Evolutionary conservation across 2,113 vertebrate genomes (phyloP).

Genomic region (Seriola quinqueradiata): DNA sequence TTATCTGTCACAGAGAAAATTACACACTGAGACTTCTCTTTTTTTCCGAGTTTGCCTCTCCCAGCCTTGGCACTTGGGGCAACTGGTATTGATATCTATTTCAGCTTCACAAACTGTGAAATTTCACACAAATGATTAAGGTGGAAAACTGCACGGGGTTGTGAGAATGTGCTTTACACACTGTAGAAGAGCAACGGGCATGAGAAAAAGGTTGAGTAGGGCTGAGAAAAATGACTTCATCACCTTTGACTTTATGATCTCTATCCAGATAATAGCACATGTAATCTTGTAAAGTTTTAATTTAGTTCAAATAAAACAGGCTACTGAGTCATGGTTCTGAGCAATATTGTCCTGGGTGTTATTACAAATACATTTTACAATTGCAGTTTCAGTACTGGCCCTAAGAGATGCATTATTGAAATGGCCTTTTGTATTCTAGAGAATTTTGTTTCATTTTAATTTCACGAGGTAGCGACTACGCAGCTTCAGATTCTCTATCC

Average conservation of each 20-base stretch:
- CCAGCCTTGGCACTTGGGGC: not conserved
- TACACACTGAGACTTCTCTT: not conserved
- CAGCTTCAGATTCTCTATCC: not conserved
- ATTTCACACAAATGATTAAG: not conserved
- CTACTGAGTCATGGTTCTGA: not conserved
- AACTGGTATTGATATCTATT: constrained; percentile 1
- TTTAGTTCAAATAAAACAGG: not conserved
- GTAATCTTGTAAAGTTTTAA: not conserved
- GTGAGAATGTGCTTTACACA: not conserved
- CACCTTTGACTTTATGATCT: not conserved
- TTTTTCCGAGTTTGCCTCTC: not conserved
- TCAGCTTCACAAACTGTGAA: constrained; percentile 1
- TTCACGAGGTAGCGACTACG: not conserved
- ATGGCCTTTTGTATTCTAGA: not conserved
- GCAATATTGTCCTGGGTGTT: not conserved
- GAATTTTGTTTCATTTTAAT: not conserved
- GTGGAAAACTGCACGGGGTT: not conserved
- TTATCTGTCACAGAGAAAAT: constrained; percentile 24
- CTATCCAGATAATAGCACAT: not conserved
- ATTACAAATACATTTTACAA: not conserved
- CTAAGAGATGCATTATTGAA: not conserved
- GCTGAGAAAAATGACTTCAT: not conserved
- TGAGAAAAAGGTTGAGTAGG: not conserved
- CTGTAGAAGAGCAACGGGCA: not conserved
- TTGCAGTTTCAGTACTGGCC: not conserved